Base-by-base conservation (phyloP, 2,797 vertebrate species). In the Helarctos malayanus region DNA sequence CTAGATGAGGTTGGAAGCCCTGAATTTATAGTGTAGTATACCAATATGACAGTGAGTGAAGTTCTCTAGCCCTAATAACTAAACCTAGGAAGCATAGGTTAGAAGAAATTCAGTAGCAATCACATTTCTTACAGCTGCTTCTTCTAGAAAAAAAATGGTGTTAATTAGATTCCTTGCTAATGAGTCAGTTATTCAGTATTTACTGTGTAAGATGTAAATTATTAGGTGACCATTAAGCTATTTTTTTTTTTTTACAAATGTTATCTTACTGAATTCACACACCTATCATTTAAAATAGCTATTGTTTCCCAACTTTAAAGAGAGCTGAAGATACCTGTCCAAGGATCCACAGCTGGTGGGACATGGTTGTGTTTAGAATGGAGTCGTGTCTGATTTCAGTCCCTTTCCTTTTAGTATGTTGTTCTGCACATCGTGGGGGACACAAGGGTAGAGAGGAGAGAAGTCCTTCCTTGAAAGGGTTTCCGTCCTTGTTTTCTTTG, bases 171-270 rank as follows among this genome's bases (percentile, higher is more conserved):
- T 94, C 25, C 45, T 94, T 87, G 47, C 29, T 69, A 52, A 57
- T n/a, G 38, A 75, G n/a, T 73, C 21, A 71, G 3, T 88, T 85
- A 78, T 78, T 94, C 23, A 76, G 1, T 91, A 82, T 69, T 90
- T 81, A 61, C 65, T 80, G 18, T 71, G n/a, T 38, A 68, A 75
- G 10, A 79, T 32, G 82, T 68, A 57, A 89, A 57, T 80, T 75
- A 68, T 89, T 73, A 41, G 16, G 19, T 84, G 61, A 71, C 35
- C 38, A 41, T 86, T 90, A 81, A 90, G 45, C 41, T 94, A 15
- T 61, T 85, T 81, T 21, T 87, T 94, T 92, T 82, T 79, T 27
- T 84, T 92, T 92, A n/a, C 5, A 78, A 76, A 47, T 56, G 11
- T 80, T 25, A 45, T 54, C 54, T 83, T 59, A 71, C 27, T 79